Percentiles rank a stretch among this genome's conserved stretches.
These are phyloP conservation scores for Oxyura jamaicensis DNA, from an alignment of 2,113 vertebrate species.

Conservation along the genomic window DNA sequence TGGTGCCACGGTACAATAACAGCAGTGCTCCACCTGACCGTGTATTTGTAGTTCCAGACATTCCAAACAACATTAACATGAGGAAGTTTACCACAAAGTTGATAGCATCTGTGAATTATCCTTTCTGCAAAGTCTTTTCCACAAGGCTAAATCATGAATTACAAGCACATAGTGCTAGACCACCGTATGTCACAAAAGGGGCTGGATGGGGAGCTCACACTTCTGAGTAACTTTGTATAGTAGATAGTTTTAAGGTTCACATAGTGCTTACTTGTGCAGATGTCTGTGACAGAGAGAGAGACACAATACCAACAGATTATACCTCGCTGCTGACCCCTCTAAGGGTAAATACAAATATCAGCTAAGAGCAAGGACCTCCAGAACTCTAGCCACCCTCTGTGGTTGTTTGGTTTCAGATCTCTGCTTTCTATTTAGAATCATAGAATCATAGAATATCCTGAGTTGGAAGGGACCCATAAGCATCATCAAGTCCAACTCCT, in stretches of 20 bases:
- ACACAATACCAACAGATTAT: no score
- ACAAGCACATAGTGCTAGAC: rapidly evolving
- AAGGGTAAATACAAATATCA: background rate
- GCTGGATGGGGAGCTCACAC: background rate
- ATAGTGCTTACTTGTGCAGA: background rate
- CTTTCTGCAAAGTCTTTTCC: background rate
- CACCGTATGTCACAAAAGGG: background rate
- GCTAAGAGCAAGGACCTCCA: background rate
- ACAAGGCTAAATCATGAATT: rapidly evolving
- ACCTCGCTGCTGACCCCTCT: background rate
- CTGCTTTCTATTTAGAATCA: background rate
- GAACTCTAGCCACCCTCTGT: background rate
- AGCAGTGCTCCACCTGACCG: background rate
- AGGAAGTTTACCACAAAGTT: background rate
- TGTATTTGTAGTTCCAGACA: background rate
- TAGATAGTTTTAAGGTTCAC: background rate
- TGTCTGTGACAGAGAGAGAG: background rate
- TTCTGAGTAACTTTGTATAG: background rate
- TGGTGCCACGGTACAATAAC: background rate
- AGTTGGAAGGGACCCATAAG: no score
- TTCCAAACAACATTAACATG: no score
- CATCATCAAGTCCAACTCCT: no score
- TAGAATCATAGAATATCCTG: no score
- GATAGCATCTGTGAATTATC: rapidly evolving
- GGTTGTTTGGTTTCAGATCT: background rate